A percentile compares a stretch with the other conserved stretches of the same genome.
Conservation (phyloP, 1,140 invertebrate genomes). For the Ericerus pela region DNA sequence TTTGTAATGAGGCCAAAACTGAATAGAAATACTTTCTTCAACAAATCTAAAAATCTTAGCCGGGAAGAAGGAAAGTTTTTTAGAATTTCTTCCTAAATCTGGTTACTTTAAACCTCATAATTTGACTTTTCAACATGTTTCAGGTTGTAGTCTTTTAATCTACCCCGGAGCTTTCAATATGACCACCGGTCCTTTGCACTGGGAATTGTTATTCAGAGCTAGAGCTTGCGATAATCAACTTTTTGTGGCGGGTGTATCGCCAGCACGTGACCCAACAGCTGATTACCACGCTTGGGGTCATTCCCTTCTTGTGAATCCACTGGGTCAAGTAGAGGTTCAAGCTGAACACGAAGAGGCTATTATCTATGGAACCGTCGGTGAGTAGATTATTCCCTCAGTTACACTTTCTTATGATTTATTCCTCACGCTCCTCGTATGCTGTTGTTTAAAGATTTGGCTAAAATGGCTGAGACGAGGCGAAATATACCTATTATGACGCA, state of each 20-base stretch:
- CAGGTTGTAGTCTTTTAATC: slow-evolving; percentile 67
- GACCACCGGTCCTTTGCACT: slow-evolving; percentile 85
- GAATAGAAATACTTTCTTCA: not conserved
- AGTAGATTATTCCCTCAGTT: slow-evolving; percentile 24
- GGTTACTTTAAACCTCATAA: not conserved
- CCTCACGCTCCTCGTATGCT: slow-evolving; percentile 15
- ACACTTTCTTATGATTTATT: slow-evolving; percentile 10
- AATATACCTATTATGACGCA: slow-evolving; percentile 68
- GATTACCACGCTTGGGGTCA: slow-evolving; percentile 82
- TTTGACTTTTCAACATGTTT: not conserved
- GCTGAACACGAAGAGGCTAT: slow-evolving; percentile 54
- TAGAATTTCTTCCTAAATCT: not conserved
- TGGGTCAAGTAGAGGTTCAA: slow-evolving; percentile 61
- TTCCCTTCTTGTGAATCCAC: slow-evolving; percentile 69
- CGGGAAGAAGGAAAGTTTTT: not conserved
- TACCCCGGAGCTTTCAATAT: slow-evolving; percentile 94
- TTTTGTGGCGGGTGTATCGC: slow-evolving; percentile 55
- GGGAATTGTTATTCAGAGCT: slow-evolving; percentile 65
- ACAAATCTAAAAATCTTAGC: not conserved
- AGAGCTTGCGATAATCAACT: slow-evolving; percentile 80
- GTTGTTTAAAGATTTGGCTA: slow-evolving; percentile 46
- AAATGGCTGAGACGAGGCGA: slow-evolving; percentile 54
- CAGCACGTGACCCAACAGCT: slow-evolving; percentile 52
- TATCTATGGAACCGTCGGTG: slow-evolving; percentile 59
- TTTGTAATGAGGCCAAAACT: not conserved